phyloP scores from a whole-genome alignment of 2,113 vertebrate genomes.

The Protobothrops flavoviridis region DNA sequence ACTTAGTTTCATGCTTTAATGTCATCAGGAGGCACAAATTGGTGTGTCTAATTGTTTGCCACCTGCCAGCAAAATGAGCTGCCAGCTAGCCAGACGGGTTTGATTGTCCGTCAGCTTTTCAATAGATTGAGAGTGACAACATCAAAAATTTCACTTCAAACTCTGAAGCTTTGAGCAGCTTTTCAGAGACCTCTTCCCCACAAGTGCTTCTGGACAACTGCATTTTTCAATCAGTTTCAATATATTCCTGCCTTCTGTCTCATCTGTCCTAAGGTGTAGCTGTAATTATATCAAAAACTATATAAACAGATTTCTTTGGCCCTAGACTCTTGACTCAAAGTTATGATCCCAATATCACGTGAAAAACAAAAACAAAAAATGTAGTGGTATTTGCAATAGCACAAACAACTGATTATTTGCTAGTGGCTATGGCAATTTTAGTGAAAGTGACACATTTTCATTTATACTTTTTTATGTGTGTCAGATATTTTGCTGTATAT shows the following conservation, averaged over 20 bases:
- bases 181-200: constrained; percentile 71
- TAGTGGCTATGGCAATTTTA: constrained; percentile 42
- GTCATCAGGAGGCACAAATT: constrained; percentile 92
- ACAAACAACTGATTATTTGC: constrained; percentile 48
- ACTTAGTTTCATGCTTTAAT: constrained; percentile 95
- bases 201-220: constrained; percentile 76
- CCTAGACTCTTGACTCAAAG: constrained; percentile 58
- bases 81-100: constrained; percentile 88
- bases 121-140: constrained; percentile 93
- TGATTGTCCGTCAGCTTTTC: constrained; percentile 89
- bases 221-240: constrained; percentile 79
- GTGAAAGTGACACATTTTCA: constrained; percentile 42
- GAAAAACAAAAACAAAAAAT: constrained; percentile 52
- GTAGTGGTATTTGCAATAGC: constrained; percentile 57
- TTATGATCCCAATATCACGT: constrained; percentile 68
- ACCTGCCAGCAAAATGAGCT: constrained; percentile 99
- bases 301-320: constrained; percentile 69
- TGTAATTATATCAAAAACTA: constrained; percentile 71
- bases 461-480: constrained; percentile 29
- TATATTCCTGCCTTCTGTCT: constrained; percentile 71
- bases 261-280: constrained; percentile 75
- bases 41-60: constrained; percentile 99
- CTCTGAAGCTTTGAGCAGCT: constrained; percentile 74
- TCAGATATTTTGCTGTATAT: not conserved
- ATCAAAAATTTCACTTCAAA: constrained; percentile 87